phyloP scores from a whole-genome alignment of 2,888 invertebrate genomes.

The Epinotia demarniana region DNA sequence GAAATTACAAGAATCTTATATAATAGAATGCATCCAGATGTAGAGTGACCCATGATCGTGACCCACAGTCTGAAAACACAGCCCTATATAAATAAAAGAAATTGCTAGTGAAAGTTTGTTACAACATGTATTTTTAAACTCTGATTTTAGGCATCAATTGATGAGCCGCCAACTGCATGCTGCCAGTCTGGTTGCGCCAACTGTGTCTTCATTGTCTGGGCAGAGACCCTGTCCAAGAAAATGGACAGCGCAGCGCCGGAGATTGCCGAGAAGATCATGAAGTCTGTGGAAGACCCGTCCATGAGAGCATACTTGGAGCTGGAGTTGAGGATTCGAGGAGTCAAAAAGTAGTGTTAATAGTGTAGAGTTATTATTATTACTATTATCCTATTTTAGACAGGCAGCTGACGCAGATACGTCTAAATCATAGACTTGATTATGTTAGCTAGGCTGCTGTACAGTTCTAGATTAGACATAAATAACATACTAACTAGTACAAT shows the following conservation, averaged over 20 bases:
- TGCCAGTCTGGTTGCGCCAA: constrained; percentile 97
- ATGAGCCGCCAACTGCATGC: constrained; percentile 92
- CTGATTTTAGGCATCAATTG: constrained; percentile 76
- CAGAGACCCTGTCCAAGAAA: constrained; percentile 88
- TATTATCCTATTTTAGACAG: too few species aligned
- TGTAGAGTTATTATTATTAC: background rate
- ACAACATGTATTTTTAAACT: background rate
- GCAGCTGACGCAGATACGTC: too few species aligned
- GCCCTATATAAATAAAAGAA: too few species aligned
- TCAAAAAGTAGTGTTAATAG: constrained; percentile 53
- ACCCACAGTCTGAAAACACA: too few species aligned
- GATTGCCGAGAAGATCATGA: constrained; percentile 88
- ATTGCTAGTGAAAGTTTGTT: too few species aligned
- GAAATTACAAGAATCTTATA: too few species aligned
- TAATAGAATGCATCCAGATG: too few species aligned
- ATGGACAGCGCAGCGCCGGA: constrained; percentile 87
- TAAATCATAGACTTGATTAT: too few species aligned
- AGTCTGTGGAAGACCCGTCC: constrained; percentile 91
- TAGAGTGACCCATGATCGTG: too few species aligned
- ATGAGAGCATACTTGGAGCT: constrained; percentile 92
- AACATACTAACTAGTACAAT: too few species aligned
- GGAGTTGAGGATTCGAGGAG: constrained; percentile 86
- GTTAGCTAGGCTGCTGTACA: background rate
- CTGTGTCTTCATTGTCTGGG: constrained; percentile 97
- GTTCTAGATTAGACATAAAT: background rate